A percentile compares a stretch with the other conserved stretches of the same genome.
These are phyloP conservation scores for Morpho deidamia DNA, from an alignment of 2,888 invertebrate genomes.

Conservation along the genomic window DNA sequence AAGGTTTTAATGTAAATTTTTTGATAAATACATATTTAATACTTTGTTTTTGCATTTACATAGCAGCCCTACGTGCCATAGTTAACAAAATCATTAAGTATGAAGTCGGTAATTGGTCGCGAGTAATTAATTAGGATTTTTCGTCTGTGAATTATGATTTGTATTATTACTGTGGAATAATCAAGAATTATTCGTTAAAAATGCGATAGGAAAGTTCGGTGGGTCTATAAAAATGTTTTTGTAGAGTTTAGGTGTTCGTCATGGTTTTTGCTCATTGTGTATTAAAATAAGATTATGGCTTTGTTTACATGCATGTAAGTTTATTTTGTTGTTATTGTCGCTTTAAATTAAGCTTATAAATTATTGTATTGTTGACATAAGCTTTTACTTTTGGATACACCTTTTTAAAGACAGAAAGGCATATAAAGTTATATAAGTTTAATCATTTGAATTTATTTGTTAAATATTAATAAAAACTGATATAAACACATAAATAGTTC, in stretches of 20 bases:
- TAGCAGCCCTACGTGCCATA: too few species aligned
- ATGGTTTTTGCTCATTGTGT: conserved; percentile 68
- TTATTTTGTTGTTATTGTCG: conserved; percentile 28
- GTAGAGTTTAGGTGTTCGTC: conserved; percentile 50
- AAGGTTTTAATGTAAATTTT: too few species aligned
- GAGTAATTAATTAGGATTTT: too few species aligned
- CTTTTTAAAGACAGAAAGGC: background rate
- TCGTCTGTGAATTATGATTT: too few species aligned
- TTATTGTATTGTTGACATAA: conserved; percentile 16
- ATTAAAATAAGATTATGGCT: conserved; percentile 44
- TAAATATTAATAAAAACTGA: background rate
- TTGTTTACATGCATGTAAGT: conserved; percentile 60
- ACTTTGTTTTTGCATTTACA: too few species aligned
- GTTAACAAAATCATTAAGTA: too few species aligned
- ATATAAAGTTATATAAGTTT: conserved; percentile 15
- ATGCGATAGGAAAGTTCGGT: conserved; percentile 48
- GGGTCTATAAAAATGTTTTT: conserved; percentile 58
- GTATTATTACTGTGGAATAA: conserved; percentile 1
- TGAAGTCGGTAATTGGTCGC: too few species aligned
- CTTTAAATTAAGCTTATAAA: conserved; percentile 7
- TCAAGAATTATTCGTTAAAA: background rate
- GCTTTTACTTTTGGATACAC: conserved; percentile 17
- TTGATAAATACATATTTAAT: too few species aligned
- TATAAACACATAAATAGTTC: background rate
- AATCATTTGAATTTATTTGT: background rate